Conservation (phyloP, 2,888 invertebrate genomes). For the Brachyptera risi region DNA sequence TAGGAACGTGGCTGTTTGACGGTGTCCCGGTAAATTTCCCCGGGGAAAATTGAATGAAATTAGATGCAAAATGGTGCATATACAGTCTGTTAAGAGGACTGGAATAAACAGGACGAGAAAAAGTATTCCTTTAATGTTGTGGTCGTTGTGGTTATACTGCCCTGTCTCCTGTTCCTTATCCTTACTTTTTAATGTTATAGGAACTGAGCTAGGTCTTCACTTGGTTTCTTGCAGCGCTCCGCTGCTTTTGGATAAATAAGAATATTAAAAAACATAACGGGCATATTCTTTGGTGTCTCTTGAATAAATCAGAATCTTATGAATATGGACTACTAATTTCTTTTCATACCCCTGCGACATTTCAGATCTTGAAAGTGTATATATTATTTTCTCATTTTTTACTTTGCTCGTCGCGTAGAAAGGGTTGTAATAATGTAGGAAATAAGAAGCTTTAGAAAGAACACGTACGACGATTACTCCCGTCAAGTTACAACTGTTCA, state of each 20-base stretch:
- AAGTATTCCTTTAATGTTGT: conserved; percentile 6
- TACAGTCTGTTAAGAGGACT: neutral
- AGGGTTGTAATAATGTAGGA: neutral
- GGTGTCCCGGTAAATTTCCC: conserved; percentile 13
- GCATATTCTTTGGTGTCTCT: conserved; percentile 13
- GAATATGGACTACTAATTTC: conserved; percentile 20
- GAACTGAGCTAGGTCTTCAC: too few species aligned
- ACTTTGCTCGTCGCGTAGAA: neutral
- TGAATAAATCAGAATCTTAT: conserved; percentile 18
- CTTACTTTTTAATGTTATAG: too few species aligned
- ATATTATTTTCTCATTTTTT: neutral
- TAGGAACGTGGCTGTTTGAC: conserved; percentile 3
- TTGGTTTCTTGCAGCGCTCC: neutral
- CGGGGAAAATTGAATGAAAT: conserved; percentile 19
- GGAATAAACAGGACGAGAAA: neutral
- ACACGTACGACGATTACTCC: neutral
- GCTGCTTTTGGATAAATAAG: conserved; percentile 17
- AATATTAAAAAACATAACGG: conserved; percentile 22
- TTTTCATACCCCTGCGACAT: neutral
- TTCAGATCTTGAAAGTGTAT: neutral
- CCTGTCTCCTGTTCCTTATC: too few species aligned
- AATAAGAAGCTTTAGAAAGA: neutral
- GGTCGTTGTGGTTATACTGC: too few species aligned
- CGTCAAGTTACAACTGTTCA: neutral
- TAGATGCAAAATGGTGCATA: conserved; percentile 21